Conservation (phyloP, 2,113 vertebrate species). For the Pandion haliaetus region DNA sequence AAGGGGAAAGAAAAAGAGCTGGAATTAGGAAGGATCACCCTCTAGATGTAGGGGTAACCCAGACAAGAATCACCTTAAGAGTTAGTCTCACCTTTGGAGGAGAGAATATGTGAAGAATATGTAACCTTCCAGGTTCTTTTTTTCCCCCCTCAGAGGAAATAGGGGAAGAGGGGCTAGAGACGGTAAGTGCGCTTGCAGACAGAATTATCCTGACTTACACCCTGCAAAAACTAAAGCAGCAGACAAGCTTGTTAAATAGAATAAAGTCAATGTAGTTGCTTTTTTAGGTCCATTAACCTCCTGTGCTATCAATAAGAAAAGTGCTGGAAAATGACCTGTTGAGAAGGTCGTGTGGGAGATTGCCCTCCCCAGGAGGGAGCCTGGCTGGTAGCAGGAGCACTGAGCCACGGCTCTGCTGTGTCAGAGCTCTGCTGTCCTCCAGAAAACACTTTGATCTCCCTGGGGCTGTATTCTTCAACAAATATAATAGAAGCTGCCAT, state of each 20-base stretch:
- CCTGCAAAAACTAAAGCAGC: background rate
- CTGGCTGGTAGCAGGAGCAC: background rate
- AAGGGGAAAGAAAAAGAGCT: background rate
- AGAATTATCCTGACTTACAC: background rate
- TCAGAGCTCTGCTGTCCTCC: background rate
- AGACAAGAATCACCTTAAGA: background rate
- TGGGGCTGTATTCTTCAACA: rapidly evolving
- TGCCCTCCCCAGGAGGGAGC: background rate
- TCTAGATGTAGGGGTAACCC: background rate
- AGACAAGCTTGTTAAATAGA: background rate
- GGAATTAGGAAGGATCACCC: background rate
- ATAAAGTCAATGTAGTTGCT: background rate
- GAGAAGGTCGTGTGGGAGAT: background rate
- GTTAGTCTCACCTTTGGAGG: background rate
- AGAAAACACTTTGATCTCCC: background rate
- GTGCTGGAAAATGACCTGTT: background rate
- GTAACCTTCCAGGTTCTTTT: background rate
- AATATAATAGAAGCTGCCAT: background rate
- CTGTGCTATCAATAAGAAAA: background rate
- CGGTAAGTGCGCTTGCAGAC: background rate
- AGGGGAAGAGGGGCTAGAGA: background rate
- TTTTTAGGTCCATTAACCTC: background rate
- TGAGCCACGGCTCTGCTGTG: background rate
- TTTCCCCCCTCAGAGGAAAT: background rate
- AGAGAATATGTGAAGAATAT: background rate